Percentiles rank a stretch among this genome's conserved stretches.
phyloP scores from a whole-genome alignment of 2,113 vertebrate species.

The Limnothrissa miodon region DNA sequence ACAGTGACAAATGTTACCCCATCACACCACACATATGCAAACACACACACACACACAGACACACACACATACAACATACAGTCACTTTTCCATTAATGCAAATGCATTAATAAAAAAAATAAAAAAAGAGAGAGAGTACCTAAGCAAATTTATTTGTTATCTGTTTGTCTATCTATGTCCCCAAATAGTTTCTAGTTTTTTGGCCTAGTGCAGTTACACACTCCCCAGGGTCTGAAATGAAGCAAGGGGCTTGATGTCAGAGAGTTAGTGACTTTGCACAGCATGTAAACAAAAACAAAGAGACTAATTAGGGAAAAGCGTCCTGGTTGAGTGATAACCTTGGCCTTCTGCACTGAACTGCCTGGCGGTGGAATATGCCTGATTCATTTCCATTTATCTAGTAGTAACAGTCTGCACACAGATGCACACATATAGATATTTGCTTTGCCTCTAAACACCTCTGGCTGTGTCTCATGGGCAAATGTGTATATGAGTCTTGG shows the following conservation, averaged over 20 bases:
- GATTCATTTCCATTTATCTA: too few species aligned
- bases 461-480: too few species aligned
- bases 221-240: background rate
- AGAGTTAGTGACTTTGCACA: background rate
- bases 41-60: background rate
- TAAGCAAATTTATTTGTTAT: background rate
- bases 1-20: background rate
- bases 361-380: too few species aligned
- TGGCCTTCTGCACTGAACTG: background rate
- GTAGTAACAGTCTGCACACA: too few species aligned
- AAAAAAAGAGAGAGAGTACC: too few species aligned
- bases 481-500: too few species aligned
- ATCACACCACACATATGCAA: background rate
- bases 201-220: background rate
- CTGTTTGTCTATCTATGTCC: background rate
- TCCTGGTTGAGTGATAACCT: slow-evolving; percentile 22
- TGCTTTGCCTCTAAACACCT: too few species aligned
- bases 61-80: too few species aligned
- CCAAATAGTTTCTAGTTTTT: background rate
- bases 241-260: background rate
- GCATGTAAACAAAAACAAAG: slow-evolving; percentile 39
- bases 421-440: too few species aligned
- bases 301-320: slow-evolving; percentile 29
- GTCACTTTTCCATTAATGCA: too few species aligned
- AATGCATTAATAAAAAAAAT: background rate